These are phyloP conservation scores for Torymus tubicola DNA, from an alignment of 2,888 invertebrate species.

Conservation along the genomic window DNA sequence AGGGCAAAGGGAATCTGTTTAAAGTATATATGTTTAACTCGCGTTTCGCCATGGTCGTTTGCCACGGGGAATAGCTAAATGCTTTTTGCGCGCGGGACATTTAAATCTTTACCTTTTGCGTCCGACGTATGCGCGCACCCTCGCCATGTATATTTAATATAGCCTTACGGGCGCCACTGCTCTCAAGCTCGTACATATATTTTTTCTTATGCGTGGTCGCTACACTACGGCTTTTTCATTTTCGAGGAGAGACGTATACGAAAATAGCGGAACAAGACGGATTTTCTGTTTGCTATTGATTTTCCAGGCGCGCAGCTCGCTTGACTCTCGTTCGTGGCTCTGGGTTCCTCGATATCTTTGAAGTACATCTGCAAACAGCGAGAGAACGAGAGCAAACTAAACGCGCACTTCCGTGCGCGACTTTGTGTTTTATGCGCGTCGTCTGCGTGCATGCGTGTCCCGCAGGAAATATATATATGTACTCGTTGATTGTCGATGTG, in stretches of 20 bases:
- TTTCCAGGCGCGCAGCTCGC: neutral
- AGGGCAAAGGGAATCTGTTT: slow-evolving; percentile 74
- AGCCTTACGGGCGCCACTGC: neutral
- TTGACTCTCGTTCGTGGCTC: slow-evolving; percentile 7
- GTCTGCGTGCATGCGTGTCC: slow-evolving; percentile 57
- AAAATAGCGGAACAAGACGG: slow-evolving; percentile 25
- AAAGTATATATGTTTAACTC: slow-evolving; percentile 69
- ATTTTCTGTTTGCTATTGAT: slow-evolving; percentile 39
- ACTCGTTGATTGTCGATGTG: slow-evolving; percentile 36
- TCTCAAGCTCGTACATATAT: neutral
- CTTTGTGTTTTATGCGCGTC: slow-evolving; percentile 5
- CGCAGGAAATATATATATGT: slow-evolving; percentile 65
- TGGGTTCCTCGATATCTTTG: slow-evolving; percentile 65
- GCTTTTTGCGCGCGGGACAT: slow-evolving; percentile 76
- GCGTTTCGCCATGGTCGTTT: slow-evolving; percentile 76
- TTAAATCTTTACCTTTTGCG: slow-evolving; percentile 75
- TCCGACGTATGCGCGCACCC: slow-evolving; percentile 3
- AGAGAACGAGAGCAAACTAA: slow-evolving; percentile 58
- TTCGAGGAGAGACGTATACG: neutral
- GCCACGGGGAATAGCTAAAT: slow-evolving; percentile 77
- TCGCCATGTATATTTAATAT: neutral
- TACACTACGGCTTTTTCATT: neutral
- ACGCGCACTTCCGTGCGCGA: slow-evolving; percentile 59
- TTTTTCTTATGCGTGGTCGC: neutral
- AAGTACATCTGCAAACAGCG: slow-evolving; percentile 67